Conservation (phyloP, 2,888 invertebrate species). For the Thumatha senex region DNA sequence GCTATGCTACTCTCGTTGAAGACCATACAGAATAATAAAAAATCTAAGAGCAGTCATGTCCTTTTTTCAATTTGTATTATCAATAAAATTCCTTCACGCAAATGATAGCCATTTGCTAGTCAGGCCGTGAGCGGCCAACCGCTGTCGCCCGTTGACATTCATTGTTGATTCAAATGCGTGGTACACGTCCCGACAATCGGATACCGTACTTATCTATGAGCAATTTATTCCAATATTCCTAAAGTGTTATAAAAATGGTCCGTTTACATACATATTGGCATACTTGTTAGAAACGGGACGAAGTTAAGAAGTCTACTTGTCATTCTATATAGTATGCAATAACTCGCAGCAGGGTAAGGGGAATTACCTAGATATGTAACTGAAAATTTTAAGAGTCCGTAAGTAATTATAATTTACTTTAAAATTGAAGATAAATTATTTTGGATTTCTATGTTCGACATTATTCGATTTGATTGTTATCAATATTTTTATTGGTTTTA, state of each 20-base stretch:
- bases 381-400: no score
- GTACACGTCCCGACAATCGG: conserved; percentile 33
- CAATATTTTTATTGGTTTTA: no score
- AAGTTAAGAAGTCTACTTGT: no score
- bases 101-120: conserved; percentile 41
- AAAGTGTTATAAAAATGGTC: conserved; percentile 19
- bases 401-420: no score
- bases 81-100: conserved; percentile 43
- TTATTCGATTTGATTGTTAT: no score
- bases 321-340: no score
- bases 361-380: no score
- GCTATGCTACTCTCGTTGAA: no score
- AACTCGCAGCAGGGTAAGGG: no score
- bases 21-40: background rate
- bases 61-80: conserved; percentile 47
- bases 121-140: conserved; percentile 21
- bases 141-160: conserved; percentile 36
- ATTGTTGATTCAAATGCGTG: conserved; percentile 41
- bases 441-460: no score
- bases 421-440: no score
- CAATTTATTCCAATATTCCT: conserved; percentile 31
- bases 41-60: conserved; percentile 11
- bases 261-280: background rate
- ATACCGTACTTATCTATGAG: conserved; percentile 32
- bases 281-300: no score